Evolutionary conservation across 1,140 invertebrate genomes (phyloP).

Genomic region (Apis cerana): DNA sequence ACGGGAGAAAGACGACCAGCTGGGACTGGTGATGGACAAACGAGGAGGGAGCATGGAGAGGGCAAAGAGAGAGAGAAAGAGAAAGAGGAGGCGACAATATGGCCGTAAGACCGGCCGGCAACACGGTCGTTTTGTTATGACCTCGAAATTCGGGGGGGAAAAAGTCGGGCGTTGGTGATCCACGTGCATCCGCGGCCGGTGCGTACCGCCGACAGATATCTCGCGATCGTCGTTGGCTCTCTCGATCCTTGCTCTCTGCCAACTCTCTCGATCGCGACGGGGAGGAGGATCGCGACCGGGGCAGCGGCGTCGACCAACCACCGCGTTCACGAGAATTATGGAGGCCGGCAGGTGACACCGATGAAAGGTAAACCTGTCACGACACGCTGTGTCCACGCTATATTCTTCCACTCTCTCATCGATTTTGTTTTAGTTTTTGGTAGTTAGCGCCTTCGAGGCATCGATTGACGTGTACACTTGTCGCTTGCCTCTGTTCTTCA

Average conservation of each 20-base stretch:
- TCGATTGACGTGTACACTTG: background rate
- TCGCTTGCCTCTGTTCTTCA: background rate
- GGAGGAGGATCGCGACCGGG: background rate
- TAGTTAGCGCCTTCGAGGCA: background rate
- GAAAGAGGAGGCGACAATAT: constrained; percentile 53
- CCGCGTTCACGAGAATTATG: constrained; percentile 62
- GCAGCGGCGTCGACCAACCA: constrained; percentile 15
- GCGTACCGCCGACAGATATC: background rate
- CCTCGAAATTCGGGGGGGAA: constrained; percentile 44
- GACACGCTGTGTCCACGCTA: no score
- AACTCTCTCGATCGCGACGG: background rate
- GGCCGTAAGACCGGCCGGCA: constrained; percentile 57
- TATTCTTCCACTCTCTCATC: background rate
- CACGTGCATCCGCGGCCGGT: constrained; percentile 56
- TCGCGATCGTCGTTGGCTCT: background rate
- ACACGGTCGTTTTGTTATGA: constrained; percentile 62
- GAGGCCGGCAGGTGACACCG: constrained; percentile 74
- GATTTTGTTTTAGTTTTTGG: background rate
- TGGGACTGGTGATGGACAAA: constrained; percentile 20
- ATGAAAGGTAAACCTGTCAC: constrained; percentile 66
- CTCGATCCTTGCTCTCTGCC: background rate
- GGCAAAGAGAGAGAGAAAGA: constrained; percentile 9
- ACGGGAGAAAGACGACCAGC: constrained; percentile 43
- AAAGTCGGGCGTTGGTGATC: constrained; percentile 34
- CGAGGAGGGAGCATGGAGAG: constrained; percentile 18